Evolutionary conservation across 2,888 invertebrate species (phyloP).

Genomic region (Amaurobius ferox): DNA sequence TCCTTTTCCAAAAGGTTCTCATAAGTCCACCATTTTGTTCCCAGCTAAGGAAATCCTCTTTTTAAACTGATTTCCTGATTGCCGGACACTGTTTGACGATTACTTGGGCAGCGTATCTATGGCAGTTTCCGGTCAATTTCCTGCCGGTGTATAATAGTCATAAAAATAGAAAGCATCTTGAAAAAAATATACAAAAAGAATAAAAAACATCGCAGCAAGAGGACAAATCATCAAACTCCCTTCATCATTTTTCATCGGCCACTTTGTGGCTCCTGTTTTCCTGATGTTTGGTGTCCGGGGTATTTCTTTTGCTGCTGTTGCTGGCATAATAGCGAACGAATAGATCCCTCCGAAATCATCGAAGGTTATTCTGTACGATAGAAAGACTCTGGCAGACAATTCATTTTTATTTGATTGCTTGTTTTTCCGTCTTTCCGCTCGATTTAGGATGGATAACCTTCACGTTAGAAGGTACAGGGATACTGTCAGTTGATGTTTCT

Average conservation of each 20-base stretch:
- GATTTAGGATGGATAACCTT: constrained; percentile 40
- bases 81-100: constrained; percentile 39
- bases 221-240: constrained; percentile 65
- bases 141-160: constrained; percentile 50
- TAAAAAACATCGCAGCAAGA: constrained; percentile 39
- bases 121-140: constrained; percentile 66
- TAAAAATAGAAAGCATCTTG: constrained; percentile 27
- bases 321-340: constrained; percentile 61
- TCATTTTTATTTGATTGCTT: constrained; percentile 61
- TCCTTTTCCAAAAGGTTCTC: constrained; percentile 10
- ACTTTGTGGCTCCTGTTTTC: constrained; percentile 67
- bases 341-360: constrained; percentile 36
- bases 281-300: constrained; percentile 42
- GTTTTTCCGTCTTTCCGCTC: constrained; percentile 25
- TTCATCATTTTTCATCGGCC: constrained; percentile 67
- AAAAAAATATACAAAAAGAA: constrained; percentile 6
- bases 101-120: constrained; percentile 38
- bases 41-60: constrained; percentile 27
- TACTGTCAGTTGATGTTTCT: background rate
- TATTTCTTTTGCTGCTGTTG: constrained; percentile 35
- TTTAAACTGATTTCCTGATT: constrained; percentile 53
- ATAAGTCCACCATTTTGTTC: constrained; percentile 29
- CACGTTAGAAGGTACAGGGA: background rate
- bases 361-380: constrained; percentile 36
- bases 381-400: constrained; percentile 19